phyloP scores from a whole-genome alignment of 1,140 invertebrate genomes.

The Dinothrombium tinctorium region DNA sequence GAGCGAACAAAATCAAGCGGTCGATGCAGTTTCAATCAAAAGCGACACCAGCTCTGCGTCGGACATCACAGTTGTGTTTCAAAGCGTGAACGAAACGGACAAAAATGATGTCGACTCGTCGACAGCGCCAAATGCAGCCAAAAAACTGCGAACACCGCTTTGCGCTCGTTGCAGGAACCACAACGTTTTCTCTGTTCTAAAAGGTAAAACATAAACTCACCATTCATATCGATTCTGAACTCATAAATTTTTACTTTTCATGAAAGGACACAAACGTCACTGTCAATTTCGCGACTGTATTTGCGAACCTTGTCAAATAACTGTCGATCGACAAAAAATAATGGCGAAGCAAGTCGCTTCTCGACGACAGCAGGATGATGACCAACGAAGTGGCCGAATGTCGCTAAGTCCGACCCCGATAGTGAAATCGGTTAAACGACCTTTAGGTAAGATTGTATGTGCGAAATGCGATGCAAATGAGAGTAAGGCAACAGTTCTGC shows the following conservation, averaged over 20 bases:
- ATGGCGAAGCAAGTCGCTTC: constrained; percentile 90
- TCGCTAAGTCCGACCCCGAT: not conserved
- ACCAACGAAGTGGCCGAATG: constrained; percentile 60
- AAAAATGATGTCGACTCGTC: constrained; percentile 6
- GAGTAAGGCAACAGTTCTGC: too few relatives aligned
- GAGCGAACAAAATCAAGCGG: too few relatives aligned
- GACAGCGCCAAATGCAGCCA: constrained; percentile 15
- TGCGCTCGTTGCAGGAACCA: constrained; percentile 88
- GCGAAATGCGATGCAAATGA: too few relatives aligned
- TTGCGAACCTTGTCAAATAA: constrained; percentile 94
- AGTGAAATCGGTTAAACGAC: not conserved
- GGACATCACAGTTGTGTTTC: too few relatives aligned
- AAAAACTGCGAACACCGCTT: constrained; percentile 36
- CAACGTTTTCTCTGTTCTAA: constrained; percentile 18
- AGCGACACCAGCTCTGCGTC: too few relatives aligned
- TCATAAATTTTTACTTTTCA: constrained; percentile 8
- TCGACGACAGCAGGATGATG: constrained; percentile 42
- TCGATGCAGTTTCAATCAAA: too few relatives aligned
- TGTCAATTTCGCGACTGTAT: constrained; percentile 86
- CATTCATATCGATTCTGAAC: not conserved
- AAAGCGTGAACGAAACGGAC: too few relatives aligned
- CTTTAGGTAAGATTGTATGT: not conserved
- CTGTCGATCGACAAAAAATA: constrained; percentile 89
- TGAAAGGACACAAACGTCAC: constrained; percentile 87
- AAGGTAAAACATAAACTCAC: constrained; percentile 19